A percentile compares a stretch with the other conserved stretches of the same genome.
Conservation (phyloP, 1,140 invertebrate species). For the Atopsyche davidsoni region DNA sequence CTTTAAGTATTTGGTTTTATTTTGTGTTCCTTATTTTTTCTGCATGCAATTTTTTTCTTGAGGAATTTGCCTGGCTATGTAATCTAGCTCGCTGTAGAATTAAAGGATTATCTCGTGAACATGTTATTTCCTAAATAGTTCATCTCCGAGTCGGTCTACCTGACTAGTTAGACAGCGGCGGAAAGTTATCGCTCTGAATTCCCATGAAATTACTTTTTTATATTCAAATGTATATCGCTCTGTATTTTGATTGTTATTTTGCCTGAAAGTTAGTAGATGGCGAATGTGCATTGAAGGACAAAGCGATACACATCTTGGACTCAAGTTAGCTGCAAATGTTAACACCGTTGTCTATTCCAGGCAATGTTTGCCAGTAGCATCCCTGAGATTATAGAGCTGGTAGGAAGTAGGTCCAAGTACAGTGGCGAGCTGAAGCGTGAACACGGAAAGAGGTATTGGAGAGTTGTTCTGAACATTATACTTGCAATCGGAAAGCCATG, state of each 20-base stretch:
- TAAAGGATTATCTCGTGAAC: too few species aligned
- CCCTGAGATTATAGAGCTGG: slow-evolving; percentile 97
- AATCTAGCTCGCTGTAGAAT: slow-evolving; percentile 50
- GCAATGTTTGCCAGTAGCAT: slow-evolving; percentile 97
- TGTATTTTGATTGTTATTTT: too few species aligned
- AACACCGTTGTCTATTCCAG: slow-evolving; percentile 65
- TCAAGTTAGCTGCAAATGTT: slow-evolving; percentile 28
- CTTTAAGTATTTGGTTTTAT: slow-evolving; percentile 11
- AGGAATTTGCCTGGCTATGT: slow-evolving; percentile 45
- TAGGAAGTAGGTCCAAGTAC: slow-evolving; percentile 96
- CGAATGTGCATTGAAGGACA: too few species aligned
- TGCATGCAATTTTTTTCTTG: slow-evolving; percentile 22
- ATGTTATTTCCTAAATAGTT: slow-evolving; percentile 6
- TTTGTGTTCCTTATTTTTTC: slow-evolving; percentile 9
- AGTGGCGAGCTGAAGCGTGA: slow-evolving; percentile 95
- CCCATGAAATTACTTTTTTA: too few species aligned
- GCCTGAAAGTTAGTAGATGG: too few species aligned
- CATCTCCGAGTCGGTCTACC: too few species aligned
- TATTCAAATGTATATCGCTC: too few species aligned
- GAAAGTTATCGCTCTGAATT: too few species aligned
- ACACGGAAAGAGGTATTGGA: slow-evolving; percentile 94
- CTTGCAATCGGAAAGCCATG: slow-evolving; percentile 14
- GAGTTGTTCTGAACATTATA: slow-evolving; percentile 26
- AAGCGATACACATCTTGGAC: slow-evolving; percentile 14
- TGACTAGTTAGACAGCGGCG: too few species aligned